These are phyloP conservation scores for Notothenia coriiceps DNA, from an alignment of 2,113 vertebrate genomes.

Conservation along the genomic window DNA sequence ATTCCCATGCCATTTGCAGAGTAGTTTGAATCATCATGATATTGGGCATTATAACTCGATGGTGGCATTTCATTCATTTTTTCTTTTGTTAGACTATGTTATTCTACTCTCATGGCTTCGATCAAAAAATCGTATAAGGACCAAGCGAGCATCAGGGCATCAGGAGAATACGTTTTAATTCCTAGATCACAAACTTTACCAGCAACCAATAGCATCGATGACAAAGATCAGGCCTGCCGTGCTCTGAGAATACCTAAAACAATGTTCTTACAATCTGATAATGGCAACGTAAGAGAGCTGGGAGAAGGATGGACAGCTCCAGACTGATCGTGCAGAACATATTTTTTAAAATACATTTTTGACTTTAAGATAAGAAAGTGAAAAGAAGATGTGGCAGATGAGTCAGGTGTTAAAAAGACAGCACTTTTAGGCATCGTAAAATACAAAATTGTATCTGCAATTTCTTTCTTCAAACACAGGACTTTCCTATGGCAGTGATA, in stretches of 20 bases:
- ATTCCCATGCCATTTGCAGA: too few relatives aligned
- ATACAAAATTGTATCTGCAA: neutral
- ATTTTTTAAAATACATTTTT: neutral
- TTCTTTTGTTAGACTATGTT: too few relatives aligned
- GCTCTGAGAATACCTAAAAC: conserved; percentile 34
- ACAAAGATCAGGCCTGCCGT: conserved; percentile 3
- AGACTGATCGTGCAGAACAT: conserved; percentile 6
- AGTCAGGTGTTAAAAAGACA: neutral
- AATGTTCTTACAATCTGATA: conserved; percentile 46
- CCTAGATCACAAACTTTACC: conserved; percentile 21
- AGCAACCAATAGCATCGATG: conserved; percentile 6
- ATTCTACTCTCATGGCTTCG: neutral
- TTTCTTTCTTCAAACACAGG: conserved; percentile 2
- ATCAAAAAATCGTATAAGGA: neutral
- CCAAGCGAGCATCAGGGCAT: neutral
- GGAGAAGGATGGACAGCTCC: neutral
- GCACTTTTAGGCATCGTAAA: neutral
- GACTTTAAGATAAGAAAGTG: conserved; percentile 9
- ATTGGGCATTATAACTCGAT: too few relatives aligned
- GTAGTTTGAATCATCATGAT: too few relatives aligned
- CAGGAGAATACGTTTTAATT: neutral
- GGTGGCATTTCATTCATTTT: too few relatives aligned
- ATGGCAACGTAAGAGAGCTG: neutral
- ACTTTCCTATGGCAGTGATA: neutral
- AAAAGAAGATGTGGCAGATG: neutral